Percentiles rank a stretch among this genome's conserved stretches.
These are phyloP conservation scores for Scomber japonicus DNA, from an alignment of 2,113 vertebrate species.

Conservation along the genomic window DNA sequence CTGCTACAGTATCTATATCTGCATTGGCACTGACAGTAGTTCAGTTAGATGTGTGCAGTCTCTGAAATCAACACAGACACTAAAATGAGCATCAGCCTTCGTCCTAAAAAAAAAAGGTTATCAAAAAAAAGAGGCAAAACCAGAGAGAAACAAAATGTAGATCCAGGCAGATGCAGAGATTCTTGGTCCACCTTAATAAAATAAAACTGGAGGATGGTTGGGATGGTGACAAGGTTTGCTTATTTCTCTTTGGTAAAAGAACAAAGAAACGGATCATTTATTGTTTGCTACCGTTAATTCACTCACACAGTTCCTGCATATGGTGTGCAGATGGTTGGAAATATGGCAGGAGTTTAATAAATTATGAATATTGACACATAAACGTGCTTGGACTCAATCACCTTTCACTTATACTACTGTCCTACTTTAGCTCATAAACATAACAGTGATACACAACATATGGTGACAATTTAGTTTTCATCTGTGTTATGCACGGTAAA, in stretches of 20 bases:
- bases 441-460: no score
- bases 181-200: no score
- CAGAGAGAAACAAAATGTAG: slow-evolving; percentile 1
- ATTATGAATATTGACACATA: no score
- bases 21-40: background rate
- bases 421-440: no score
- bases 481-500: no score
- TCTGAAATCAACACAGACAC: background rate
- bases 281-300: background rate
- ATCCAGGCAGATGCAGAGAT: background rate
- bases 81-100: background rate
- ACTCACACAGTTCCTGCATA: background rate
- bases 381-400: no score
- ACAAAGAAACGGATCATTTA: background rate
- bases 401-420: no score
- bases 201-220: no score
- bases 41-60: background rate
- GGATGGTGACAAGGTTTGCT: background rate
- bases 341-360: no score
- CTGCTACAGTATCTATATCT: background rate
- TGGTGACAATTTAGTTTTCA: no score
- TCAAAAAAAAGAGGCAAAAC: background rate
- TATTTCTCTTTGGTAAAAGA: background rate
- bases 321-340: no score
- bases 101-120: background rate